These are phyloP conservation scores for Podarcis siculus DNA, from an alignment of 2,797 vertebrate species.

Conservation along the genomic window DNA sequence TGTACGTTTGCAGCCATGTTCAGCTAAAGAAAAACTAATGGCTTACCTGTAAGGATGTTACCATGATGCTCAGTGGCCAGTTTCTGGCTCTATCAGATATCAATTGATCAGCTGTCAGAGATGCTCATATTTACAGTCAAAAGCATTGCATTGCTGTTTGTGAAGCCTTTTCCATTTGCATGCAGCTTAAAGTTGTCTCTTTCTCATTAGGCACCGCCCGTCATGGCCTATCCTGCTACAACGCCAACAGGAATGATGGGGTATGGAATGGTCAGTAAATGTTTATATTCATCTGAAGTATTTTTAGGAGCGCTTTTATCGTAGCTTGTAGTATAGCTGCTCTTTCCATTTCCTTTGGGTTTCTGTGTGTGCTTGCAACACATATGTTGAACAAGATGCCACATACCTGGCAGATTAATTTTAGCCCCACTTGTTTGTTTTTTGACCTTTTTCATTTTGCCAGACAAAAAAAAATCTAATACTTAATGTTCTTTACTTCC, in stretches of 20 bases:
- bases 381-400: background rate
- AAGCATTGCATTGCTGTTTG: background rate
- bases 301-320: background rate
- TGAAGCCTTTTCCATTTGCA: constrained; percentile 11
- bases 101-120: constrained; percentile 55
- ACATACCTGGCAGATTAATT: background rate
- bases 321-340: background rate
- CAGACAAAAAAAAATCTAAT: background rate
- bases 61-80: background rate
- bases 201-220: constrained; percentile 88
- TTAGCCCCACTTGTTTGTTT: background rate
- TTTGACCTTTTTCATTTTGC: background rate
- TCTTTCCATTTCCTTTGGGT: background rate
- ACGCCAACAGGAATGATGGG: constrained; percentile 95
- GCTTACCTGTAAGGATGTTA: background rate
- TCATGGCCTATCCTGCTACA: constrained; percentile 95
- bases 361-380: background rate
- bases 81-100: constrained; percentile 54
- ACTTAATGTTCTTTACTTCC: background rate
- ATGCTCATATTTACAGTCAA: constrained; percentile 47
- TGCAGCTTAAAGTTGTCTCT: constrained; percentile 58
- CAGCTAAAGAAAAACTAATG: background rate
- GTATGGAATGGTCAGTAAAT: constrained; percentile 91
- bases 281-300: constrained; percentile 9
- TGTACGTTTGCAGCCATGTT: background rate